Conservation (phyloP, 2,888 invertebrate genomes). For the Hirtodrosophila alboralis region DNA sequence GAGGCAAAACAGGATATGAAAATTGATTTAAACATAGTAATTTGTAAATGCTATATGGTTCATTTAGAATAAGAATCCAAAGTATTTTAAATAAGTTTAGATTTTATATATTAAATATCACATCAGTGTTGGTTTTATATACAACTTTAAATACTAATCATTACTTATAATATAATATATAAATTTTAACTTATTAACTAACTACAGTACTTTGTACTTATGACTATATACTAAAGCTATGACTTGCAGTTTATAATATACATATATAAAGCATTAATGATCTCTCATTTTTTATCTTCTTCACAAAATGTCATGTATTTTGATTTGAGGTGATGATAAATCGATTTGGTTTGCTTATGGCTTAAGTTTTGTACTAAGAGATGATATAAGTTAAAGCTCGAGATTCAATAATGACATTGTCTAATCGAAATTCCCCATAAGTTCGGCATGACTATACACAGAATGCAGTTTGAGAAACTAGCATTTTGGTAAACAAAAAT, state of each 20-base stretch:
- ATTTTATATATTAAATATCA: slow-evolving; percentile 50
- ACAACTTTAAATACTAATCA: slow-evolving; percentile 26
- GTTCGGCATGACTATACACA: slow-evolving; percentile 8
- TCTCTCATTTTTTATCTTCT: slow-evolving; percentile 18
- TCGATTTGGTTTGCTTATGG: slow-evolving; percentile 28
- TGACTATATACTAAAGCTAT: slow-evolving; percentile 3
- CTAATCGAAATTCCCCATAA: not conserved
- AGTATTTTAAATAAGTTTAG: slow-evolving; percentile 9
- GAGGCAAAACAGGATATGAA: slow-evolving; percentile 16
- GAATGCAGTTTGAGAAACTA: too few species aligned
- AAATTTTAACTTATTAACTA: slow-evolving; percentile 16
- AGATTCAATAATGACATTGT: slow-evolving; percentile 12
- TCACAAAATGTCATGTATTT: slow-evolving; percentile 15
- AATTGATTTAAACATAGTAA: slow-evolving; percentile 65
- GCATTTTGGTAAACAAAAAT: too few species aligned
- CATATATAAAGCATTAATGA: not conserved
- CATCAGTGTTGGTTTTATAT: slow-evolving; percentile 36
- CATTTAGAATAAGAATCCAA: not conserved
- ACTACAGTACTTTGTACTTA: slow-evolving; percentile 8
- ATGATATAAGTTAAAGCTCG: slow-evolving; percentile 28
- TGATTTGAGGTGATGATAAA: slow-evolving; percentile 13
- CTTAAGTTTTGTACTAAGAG: slow-evolving; percentile 43
- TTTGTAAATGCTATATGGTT: slow-evolving; percentile 39
- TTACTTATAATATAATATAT: slow-evolving; percentile 14
- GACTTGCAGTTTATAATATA: slow-evolving; percentile 1